These are phyloP conservation scores for Drosophila auraria DNA, from an alignment of 1,140 invertebrate genomes.

Conservation along the genomic window DNA sequence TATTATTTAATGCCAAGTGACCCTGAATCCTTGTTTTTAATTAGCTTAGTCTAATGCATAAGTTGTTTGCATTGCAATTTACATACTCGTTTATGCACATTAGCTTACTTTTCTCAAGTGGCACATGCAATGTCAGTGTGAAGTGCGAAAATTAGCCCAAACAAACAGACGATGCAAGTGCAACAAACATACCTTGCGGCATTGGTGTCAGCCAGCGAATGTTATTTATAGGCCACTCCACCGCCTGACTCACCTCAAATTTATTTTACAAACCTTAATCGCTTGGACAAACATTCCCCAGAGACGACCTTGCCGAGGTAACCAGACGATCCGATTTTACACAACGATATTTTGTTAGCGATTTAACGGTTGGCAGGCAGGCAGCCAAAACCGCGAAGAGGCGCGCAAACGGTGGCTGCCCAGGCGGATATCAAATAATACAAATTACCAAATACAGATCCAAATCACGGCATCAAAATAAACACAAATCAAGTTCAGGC, in stretches of 20 bases:
- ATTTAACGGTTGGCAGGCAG: slow-evolving; percentile 30
- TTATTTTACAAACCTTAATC: slow-evolving; percentile 20
- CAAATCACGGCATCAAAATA: slow-evolving; percentile 45
- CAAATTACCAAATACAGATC: slow-evolving; percentile 38
- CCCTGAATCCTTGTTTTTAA: slow-evolving; percentile 16
- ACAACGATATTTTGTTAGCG: slow-evolving; percentile 15
- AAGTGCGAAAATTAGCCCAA: slow-evolving; percentile 34
- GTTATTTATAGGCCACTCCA: slow-evolving; percentile 29
- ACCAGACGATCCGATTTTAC: slow-evolving; percentile 30
- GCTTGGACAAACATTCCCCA: slow-evolving; percentile 34
- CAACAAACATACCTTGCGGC: slow-evolving; percentile 6
- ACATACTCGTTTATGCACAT: slow-evolving; percentile 24
- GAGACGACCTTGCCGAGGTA: slow-evolving; percentile 66
- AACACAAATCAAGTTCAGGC: slow-evolving; percentile 56
- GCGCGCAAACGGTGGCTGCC: slow-evolving; percentile 27
- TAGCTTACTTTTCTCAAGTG: slow-evolving; percentile 13
- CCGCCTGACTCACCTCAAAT: slow-evolving; percentile 4
- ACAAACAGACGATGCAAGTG: slow-evolving; percentile 24
- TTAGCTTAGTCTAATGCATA: slow-evolving; percentile 14
- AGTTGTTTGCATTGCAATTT: slow-evolving; percentile 22
- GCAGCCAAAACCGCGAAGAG: slow-evolving; percentile 7
- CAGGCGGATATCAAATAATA: slow-evolving; percentile 43
- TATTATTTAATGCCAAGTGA: not conserved
- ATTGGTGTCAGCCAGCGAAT: slow-evolving; percentile 1
- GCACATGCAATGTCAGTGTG: slow-evolving; percentile 19